A percentile compares a stretch with the other conserved stretches of the same genome.
Evolutionary conservation across 2,113 vertebrate species (phyloP).

Genomic region (Microcebus lehilahytsara): DNA sequence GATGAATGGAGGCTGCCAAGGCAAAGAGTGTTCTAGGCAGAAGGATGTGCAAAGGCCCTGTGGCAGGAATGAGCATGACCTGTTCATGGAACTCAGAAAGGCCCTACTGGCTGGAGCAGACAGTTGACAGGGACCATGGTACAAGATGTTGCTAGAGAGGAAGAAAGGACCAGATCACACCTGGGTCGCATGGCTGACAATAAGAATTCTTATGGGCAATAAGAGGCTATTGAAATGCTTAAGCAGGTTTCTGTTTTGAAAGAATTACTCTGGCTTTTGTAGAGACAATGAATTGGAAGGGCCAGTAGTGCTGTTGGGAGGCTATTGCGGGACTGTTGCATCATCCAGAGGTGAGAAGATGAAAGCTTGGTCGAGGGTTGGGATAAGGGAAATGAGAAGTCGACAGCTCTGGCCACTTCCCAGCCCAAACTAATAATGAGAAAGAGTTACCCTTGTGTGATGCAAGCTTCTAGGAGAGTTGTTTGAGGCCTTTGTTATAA

Average conservation of each 20-base stretch:
- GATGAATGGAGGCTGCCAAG: background rate
- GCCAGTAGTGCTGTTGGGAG: background rate
- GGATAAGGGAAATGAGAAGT: background rate
- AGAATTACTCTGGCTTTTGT: background rate
- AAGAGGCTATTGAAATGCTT: background rate
- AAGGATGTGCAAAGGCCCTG: background rate
- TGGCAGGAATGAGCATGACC: background rate
- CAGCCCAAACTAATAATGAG: background rate
- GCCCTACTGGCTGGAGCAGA: background rate
- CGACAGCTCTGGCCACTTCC: background rate
- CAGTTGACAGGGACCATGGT: background rate
- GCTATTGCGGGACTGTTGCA: background rate
- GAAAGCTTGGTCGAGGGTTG: background rate
- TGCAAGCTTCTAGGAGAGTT: background rate
- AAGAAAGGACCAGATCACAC: background rate
- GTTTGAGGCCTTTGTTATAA: background rate
- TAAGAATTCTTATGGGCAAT: background rate
- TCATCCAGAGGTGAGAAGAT: background rate
- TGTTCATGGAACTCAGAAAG: background rate
- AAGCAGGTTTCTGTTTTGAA: conserved; percentile 16
- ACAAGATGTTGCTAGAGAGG: background rate
- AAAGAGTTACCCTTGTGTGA: background rate
- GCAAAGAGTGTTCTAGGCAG: background rate
- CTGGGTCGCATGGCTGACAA: rapidly evolving
- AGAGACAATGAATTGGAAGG: background rate